Evolutionary conservation across 1,140 invertebrate genomes (phyloP), one percentile per base, ranked within the genome.

Genomic region (Teleopsis dalmanni): DNA sequence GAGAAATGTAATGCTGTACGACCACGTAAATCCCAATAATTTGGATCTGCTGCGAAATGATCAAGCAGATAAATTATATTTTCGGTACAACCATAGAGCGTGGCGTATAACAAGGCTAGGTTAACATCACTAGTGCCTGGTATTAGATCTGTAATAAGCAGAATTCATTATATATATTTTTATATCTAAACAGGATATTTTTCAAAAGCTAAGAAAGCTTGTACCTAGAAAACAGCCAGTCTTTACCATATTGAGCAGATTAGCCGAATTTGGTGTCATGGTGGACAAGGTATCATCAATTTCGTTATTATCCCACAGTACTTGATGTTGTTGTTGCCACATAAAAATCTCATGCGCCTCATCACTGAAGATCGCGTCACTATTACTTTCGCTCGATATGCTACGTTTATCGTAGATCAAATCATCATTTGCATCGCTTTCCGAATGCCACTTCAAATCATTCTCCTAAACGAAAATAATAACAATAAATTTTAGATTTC

Each of bases 1-100:
- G 88, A 85, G 53, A 91, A 76, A 66, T 93, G 90, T 14, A 92
- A 63, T 10, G 85, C 78, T 4, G 83, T 84, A 65, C 85, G 48
- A 1, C 59, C 62, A 2, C 53, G 51, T 11, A 43, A 49, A 35
- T 71, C 69, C 1, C 46, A 19, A 7, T 54, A 53, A 47, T 71
- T 71, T 2, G 64, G 60, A 48, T 67, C 58, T 3, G 57, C 57
- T 26, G 47, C 54, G 50, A 53, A 58, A 25, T 65, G 61, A 11
- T 55, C 54, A 8, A 71, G 37, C 18, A 70, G 38, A 21, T 50
- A 54, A 9, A 57, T 50, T 18, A 64, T 51, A 50, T 60, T 69
- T 25, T 70, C 67, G 3, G 53, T 44, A 21, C 50, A 55, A 5
- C 60, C 63, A 27, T 60, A 59, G 18, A 62, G 54, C 3, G 59